Conservation (phyloP, 2,113 vertebrate genomes). For the Rhabdornis inornatus region DNA sequence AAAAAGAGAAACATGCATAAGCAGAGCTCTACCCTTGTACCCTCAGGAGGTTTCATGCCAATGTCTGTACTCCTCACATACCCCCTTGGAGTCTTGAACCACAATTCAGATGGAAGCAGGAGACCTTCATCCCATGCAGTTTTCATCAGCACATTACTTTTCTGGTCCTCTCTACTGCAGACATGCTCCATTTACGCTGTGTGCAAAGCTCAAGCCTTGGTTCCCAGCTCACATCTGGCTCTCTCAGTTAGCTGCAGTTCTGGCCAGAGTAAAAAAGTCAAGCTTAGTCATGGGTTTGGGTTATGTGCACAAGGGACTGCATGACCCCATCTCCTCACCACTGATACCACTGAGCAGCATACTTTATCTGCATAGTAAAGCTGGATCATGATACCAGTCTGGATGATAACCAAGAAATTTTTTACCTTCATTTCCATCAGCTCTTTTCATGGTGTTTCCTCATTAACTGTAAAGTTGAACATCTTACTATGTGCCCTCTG, state of each 20-base stretch:
- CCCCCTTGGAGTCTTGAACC: not conserved
- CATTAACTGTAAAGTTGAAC: not conserved
- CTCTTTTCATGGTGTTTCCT: not conserved
- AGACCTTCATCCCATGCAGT: not conserved
- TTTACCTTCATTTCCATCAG: not conserved
- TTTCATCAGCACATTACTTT: not conserved
- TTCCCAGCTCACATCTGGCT: not conserved
- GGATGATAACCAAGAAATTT: not conserved
- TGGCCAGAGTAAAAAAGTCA: not conserved
- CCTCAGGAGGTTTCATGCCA: not conserved
- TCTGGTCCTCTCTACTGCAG: not conserved
- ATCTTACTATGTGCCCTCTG: not conserved
- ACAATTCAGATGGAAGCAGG: not conserved
- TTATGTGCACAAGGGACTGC: not conserved
- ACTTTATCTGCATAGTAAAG: not conserved
- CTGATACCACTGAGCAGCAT: not conserved
- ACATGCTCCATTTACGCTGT: not conserved
- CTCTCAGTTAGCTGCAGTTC: not conserved
- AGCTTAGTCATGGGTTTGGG: not conserved
- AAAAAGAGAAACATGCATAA: not conserved
- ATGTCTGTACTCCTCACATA: not conserved
- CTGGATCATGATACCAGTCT: not conserved
- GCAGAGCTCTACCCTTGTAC: not conserved
- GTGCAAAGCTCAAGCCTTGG: not conserved
- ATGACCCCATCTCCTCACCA: not conserved